phyloP scores from a whole-genome alignment of 2,888 invertebrate genomes.

The Spodoptera picta region DNA sequence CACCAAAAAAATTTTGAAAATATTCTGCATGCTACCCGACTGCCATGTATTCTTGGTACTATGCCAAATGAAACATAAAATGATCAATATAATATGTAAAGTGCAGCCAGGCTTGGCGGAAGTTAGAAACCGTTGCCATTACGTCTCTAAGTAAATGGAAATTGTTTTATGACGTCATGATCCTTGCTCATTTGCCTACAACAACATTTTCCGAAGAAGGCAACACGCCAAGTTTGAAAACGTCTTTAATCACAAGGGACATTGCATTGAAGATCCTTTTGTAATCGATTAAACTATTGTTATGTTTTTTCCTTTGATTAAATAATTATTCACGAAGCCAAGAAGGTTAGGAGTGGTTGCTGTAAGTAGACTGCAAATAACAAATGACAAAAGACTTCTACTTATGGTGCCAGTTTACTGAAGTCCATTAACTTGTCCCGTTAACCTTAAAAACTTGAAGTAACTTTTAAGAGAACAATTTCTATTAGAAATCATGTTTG shows the following conservation, averaged over 20 bases:
- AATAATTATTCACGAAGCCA: slow-evolving; percentile 40
- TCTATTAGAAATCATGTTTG: slow-evolving; percentile 39
- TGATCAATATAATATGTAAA: slow-evolving; percentile 45
- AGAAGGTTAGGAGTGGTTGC: slow-evolving; percentile 30
- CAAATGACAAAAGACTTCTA: slow-evolving; percentile 30
- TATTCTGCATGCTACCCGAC: slow-evolving; percentile 12
- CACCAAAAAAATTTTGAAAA: slow-evolving; percentile 23
- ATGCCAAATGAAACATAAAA: slow-evolving; percentile 53
- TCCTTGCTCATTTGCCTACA: slow-evolving; percentile 21
- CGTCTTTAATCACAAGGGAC: slow-evolving; percentile 23
- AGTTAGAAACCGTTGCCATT: slow-evolving; percentile 35
- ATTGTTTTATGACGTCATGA: slow-evolving; percentile 30
- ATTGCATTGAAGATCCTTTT: slow-evolving; percentile 41
- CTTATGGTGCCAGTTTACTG: slow-evolving; percentile 24
- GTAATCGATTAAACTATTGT: slow-evolving; percentile 26
- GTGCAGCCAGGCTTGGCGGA: slow-evolving; percentile 27
- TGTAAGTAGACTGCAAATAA: slow-evolving; percentile 20
- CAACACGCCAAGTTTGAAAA: slow-evolving; percentile 6
- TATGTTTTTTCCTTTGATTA: slow-evolving; percentile 36
- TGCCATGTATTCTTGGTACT: slow-evolving; percentile 34
- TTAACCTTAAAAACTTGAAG: slow-evolving; percentile 37
- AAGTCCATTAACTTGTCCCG: slow-evolving; percentile 32
- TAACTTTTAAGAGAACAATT: slow-evolving; percentile 28
- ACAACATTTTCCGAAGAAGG: slow-evolving; percentile 35
- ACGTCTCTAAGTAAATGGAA: slow-evolving; percentile 35